A percentile compares a stretch with the other conserved stretches of the same genome.
These are phyloP conservation scores for Temnothorax rugatulus DNA, from an alignment of 2,888 invertebrate species.

Conservation along the genomic window DNA sequence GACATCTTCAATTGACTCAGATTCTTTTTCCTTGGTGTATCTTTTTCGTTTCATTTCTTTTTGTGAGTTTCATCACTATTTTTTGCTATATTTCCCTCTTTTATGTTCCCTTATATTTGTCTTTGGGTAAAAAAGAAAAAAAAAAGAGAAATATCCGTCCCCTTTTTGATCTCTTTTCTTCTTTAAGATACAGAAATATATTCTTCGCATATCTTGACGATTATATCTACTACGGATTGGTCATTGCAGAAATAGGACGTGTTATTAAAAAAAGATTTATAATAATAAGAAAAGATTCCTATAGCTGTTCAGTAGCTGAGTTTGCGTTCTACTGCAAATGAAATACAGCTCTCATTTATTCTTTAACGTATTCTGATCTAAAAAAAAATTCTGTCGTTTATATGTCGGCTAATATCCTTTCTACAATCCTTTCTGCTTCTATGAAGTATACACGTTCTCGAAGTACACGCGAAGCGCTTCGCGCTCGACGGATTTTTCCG, in stretches of 20 bases:
- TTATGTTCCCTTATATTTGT: not conserved
- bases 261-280: not conserved
- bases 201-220: not conserved
- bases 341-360: not conserved
- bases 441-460: not conserved
- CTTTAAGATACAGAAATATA: constrained; percentile 6
- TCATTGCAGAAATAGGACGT: not conserved
- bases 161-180: not conserved
- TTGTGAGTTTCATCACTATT: not conserved
- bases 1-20: constrained; percentile 17
- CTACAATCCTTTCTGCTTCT: not conserved
- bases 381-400: not conserved
- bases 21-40: constrained; percentile 38
- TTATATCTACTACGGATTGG: not conserved
- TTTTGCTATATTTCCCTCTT: constrained; percentile 36
- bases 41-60: not conserved
- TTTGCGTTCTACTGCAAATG: not conserved
- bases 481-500: constrained; percentile 28
- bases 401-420: not conserved
- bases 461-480: not conserved
- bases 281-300: not conserved
- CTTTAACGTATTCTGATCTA: not conserved
- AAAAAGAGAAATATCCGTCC: not conserved
- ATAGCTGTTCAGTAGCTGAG: not conserved
- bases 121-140: not conserved